Evolutionary conservation across 2,113 vertebrate genomes (phyloP), one percentile per base, ranked within the genome.

Genomic region (Pelvicachromis taeniatus): DNA sequence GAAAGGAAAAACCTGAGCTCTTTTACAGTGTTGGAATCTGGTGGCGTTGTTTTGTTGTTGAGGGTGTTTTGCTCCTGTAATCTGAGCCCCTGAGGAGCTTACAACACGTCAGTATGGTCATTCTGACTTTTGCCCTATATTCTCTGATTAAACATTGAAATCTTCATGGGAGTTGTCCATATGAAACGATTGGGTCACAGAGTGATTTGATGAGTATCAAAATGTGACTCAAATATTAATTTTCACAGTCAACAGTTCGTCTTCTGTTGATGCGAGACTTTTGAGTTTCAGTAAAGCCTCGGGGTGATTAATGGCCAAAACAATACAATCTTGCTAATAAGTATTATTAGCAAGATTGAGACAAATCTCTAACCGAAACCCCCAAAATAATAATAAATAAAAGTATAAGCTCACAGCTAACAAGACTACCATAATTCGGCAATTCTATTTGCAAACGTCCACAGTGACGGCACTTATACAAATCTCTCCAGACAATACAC

Each of bases 211-310:
- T 1, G 7, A 65, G 3, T 21, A 65, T 65, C 61, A 65, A 65
- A 65, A 65, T 1, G 11, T 23, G 21, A 65, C n/a, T 65, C 10
- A 65, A 65, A 65, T 65, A 40, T 4, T 65, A 40, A 65, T 21
- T n/a, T 21, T 21, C 4, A 40, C 19, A 14, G 11, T 21, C 55
- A 40, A 0, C 61, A 65, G 61, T n/a, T 65, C 0, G 4, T 7
- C 61, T 21, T 63, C 0, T 23, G 8, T 21, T 65, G 61, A 65
- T 40, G 35, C 13, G 35, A 65, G 61, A 40, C 40, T 40, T 65
- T 40, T 40, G 61, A 65, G 61, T 40, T 65, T 40, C 40, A 0
- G 38, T 0, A 45, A 45, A 70, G 65, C 40, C 0, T 45, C 65
- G 17, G 21, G n/a, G n/a, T 16, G n/a, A 42, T 68, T 42, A 68